Evolutionary conservation across 2,888 invertebrate species (phyloP), one percentile per base, ranked within the genome.

Genomic region (Gibbula magus): DNA sequence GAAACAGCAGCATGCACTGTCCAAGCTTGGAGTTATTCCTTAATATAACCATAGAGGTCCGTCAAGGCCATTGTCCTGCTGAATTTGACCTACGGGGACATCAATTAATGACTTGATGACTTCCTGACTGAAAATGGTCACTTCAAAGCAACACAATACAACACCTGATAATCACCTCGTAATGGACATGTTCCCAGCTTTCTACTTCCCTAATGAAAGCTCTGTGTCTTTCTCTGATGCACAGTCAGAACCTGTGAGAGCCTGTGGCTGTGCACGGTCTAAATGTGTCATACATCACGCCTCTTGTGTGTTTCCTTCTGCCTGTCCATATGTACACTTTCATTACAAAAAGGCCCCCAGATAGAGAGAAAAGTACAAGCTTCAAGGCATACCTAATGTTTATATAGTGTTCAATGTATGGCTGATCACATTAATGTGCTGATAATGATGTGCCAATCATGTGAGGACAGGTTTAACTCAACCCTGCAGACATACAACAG

Each of bases 61-160:
- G 5, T 45, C 45, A 45, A 10, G 13, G 45, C 45, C 45, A 45
- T 45, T 45, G 45, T 45, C 45, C 45, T 45, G 45, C 45, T 45
- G 45, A 10, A 22, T 61, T 18, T 25, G 61, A 29, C 61, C 29
- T 29, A 61, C 61, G 61, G 22, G 61, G 61, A 29, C 29, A 16
- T 61, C 61, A 61, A 61, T 61, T 61, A 61, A 61, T 29, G 61
- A 29, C 29, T 61, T 61, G 61, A 61, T 61, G 16, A 61, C 61
- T 61, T 29, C 29, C 29, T 29, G 61, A 61, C 61, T 18, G 29
- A 18, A 29, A 25, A 61, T 29, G 61, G 61, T 61, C 25, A 29
- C 61, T 61, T 61, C 61, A 61, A 61, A 61, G 61, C 16, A 29
- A 18, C 25, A 29, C 61, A 61, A 61, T 61, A 61, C 25, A 18